Evolutionary conservation across 2,113 vertebrate genomes (phyloP).

Genomic region (Mastomys natalensis): DNA sequence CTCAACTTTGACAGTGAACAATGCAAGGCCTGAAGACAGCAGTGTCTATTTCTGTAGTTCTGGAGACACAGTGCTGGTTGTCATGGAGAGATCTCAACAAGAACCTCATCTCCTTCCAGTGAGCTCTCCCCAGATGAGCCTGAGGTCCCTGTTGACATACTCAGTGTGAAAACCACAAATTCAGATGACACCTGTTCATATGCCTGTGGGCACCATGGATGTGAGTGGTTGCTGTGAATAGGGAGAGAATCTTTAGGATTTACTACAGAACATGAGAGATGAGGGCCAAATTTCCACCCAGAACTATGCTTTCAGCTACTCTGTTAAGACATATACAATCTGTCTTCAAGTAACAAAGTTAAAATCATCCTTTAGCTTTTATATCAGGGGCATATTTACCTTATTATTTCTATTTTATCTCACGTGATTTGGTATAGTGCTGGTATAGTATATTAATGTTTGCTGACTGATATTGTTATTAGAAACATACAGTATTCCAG

Average conservation of each 20-base stretch:
- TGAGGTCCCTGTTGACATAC: not conserved
- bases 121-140: not conserved
- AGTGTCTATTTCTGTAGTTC: constrained; percentile 53
- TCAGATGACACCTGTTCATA: not conserved
- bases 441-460: not conserved
- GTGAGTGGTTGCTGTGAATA: fast-evolving
- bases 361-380: not conserved
- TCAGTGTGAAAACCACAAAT: not conserved
- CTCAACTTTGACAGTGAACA: constrained; percentile 51
- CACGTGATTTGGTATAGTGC: not conserved
- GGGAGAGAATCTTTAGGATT: not conserved
- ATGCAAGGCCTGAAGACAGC: not conserved
- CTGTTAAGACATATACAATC: not conserved
- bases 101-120: constrained; percentile 9
- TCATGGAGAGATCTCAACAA: constrained; percentile 22
- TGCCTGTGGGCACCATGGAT: not conserved
- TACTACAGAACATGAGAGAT: not conserved
- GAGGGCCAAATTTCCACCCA: not conserved
- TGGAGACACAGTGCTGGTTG: constrained; percentile 27
- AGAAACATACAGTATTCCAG: not conserved
- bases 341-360: not conserved
- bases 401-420: not conserved
- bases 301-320: not conserved
- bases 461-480: not conserved
- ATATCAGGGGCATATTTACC: not conserved